Base-by-base conservation (phyloP, 1,140 invertebrate species). In the Temnothorax nylanderi region DNA sequence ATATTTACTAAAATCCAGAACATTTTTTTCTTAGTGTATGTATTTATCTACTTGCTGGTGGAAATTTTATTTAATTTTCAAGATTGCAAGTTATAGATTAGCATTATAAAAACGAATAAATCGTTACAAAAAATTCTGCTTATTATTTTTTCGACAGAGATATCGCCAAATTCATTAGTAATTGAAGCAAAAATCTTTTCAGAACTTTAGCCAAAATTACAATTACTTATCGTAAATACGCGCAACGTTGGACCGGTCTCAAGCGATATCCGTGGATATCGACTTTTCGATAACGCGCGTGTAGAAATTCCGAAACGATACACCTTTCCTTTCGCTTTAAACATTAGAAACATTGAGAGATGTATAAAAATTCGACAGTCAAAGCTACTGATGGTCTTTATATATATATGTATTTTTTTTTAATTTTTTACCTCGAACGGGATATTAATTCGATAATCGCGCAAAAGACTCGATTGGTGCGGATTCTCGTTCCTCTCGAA, bases 211-310 rank as follows among this genome's bases (percentile, higher is more conserved):
- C 34, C 32, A 76, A 72, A 62, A 76, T 85, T 85, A 77, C 58
- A 84, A 41, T 62, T 64, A 54, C 37, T 44, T 87, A 85, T 75
- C 18, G 41, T 86, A 80, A 78, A 86, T 62, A 54, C 51, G 67
- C 78, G 21, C 34, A 54, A 72, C 69, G 49, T 51, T 76, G 47
- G 37, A 62, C 71, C 71, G 80, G 69, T 88, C 44, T 54, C 37
- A 41, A 54, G 44, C 44, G 32, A 49, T 16, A 65, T 86, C 32
- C 49, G 51, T 82, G 64, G 41, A 80, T 8, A 41, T 71, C 21
- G 34, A 81, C 56, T 81, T 54, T 58, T 69, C 56, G 21, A 60
- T 71, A 81, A 71, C n/a, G 47, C 34, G 47, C n/a, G 3, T 47
- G n/a, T 56, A 4, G 8, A 81, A 81, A 81, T 67, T 51, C 34